Evolutionary conservation across 2,113 vertebrate species (phyloP).

Genomic region (Centropus unirufus): DNA sequence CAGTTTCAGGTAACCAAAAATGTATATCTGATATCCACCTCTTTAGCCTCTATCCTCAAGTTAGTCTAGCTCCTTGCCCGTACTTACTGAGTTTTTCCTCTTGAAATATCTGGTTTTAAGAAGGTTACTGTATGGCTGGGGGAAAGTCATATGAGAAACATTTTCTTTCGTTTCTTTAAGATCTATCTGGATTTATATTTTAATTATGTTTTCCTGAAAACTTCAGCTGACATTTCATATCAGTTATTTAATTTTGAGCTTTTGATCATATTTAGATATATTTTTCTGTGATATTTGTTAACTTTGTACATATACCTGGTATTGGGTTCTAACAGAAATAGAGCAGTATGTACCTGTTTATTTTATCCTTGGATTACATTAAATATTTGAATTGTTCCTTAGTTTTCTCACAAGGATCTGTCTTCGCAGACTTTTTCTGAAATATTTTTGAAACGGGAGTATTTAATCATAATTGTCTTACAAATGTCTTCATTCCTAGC

Average conservation of each 20-base stretch:
- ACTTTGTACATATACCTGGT: background rate
- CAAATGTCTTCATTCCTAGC: background rate
- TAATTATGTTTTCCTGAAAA: background rate
- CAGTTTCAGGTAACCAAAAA: background rate
- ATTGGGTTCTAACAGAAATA: background rate
- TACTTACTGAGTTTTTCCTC: background rate
- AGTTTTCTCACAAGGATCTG: background rate
- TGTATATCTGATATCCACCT: accelerated
- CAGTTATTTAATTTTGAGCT: background rate
- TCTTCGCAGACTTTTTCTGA: background rate
- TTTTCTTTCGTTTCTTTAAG: background rate
- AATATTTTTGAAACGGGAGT: background rate
- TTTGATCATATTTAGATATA: background rate
- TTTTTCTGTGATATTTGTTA: background rate
- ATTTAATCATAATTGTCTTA: background rate
- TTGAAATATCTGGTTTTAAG: background rate
- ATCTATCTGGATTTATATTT: background rate
- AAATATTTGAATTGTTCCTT: background rate
- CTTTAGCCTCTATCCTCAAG: background rate
- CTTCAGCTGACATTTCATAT: background rate
- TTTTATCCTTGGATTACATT: background rate
- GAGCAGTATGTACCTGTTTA: background rate
- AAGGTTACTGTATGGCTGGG: background rate
- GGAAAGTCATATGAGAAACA: background rate
- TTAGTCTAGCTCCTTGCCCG: background rate